phyloP scores from a whole-genome alignment of 2,797 vertebrate species.

The Acipenser ruthenus region DNA sequence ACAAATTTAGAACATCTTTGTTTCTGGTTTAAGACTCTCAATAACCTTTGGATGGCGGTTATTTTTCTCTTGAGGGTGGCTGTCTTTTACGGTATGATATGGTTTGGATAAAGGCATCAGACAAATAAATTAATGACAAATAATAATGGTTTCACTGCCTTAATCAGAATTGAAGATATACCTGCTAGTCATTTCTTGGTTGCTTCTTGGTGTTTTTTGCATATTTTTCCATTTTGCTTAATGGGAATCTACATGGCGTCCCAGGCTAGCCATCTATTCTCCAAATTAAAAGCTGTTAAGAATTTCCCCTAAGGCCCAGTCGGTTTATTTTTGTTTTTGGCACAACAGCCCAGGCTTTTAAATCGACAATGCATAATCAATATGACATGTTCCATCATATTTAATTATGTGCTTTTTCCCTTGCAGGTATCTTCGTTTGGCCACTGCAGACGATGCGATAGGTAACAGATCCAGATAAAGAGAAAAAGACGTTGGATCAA shows the following conservation, averaged over 20 bases:
- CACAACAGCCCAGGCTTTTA: conserved; percentile 32
- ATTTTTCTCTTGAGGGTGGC: too few relatives aligned
- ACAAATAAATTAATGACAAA: too few relatives aligned
- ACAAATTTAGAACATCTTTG: too few relatives aligned
- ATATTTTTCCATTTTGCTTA: conserved; percentile 18
- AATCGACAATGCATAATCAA: conserved; percentile 48
- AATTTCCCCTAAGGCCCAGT: conserved; percentile 49
- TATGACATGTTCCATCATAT: conserved; percentile 43
- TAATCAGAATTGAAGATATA: too few relatives aligned
- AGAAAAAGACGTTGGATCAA: conserved; percentile 46
- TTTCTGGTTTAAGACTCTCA: too few relatives aligned
- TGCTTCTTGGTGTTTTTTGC: conserved; percentile 1
- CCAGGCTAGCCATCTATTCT: conserved; percentile 37
- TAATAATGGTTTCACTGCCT: too few relatives aligned
- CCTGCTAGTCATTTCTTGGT: too few relatives aligned
- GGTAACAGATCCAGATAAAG: conserved; percentile 42
- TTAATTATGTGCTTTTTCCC: conserved; percentile 46
- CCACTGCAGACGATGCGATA: conserved; percentile 48
- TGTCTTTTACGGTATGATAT: too few relatives aligned
- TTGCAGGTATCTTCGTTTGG: conserved; percentile 47
- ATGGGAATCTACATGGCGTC: conserved; percentile 30
- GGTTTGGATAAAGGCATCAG: too few relatives aligned
- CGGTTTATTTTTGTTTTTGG: conserved; percentile 31
- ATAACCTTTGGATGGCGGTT: too few relatives aligned
- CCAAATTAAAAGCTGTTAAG: conserved; percentile 52